A percentile compares a stretch with the other conserved stretches of the same genome.
These are phyloP conservation scores for Oscheius onirici DNA, from an alignment of 2,888 invertebrate species.

Conservation along the genomic window DNA sequence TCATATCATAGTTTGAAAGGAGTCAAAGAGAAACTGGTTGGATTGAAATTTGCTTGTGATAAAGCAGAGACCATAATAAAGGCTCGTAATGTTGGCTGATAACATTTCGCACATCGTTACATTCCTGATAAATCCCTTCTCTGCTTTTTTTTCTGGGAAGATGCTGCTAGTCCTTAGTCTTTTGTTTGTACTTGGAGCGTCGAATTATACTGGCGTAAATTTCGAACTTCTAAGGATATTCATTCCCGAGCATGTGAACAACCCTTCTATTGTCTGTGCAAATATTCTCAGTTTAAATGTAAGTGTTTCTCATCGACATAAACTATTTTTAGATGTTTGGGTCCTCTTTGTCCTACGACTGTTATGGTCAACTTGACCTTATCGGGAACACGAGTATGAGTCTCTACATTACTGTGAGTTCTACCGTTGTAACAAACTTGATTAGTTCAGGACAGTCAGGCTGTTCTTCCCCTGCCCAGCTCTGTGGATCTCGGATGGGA, in stretches of 20 bases:
- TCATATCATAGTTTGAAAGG: no score
- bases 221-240: neutral
- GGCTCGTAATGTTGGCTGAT: no score
- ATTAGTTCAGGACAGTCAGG: neutral
- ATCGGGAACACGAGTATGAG: neutral
- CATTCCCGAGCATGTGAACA: neutral
- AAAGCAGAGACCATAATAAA: no score
- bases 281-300: neutral
- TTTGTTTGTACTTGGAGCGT: no score
- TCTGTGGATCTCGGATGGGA: neutral
- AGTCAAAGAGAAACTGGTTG: no score
- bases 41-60: no score
- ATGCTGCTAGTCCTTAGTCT: no score
- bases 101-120: no score
- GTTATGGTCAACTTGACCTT: neutral
- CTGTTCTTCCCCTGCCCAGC: neutral
- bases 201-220: neutral
- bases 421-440: neutral
- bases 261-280: neutral
- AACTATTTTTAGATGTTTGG: neutral
- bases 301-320: neutral
- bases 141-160: no score
- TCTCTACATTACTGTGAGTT: neutral
- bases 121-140: no score
- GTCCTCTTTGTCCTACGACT: neutral